Evolutionary conservation across 2,888 invertebrate species (phyloP), one percentile per base, ranked within the genome.

Genomic region (Cephalotes varians): DNA sequence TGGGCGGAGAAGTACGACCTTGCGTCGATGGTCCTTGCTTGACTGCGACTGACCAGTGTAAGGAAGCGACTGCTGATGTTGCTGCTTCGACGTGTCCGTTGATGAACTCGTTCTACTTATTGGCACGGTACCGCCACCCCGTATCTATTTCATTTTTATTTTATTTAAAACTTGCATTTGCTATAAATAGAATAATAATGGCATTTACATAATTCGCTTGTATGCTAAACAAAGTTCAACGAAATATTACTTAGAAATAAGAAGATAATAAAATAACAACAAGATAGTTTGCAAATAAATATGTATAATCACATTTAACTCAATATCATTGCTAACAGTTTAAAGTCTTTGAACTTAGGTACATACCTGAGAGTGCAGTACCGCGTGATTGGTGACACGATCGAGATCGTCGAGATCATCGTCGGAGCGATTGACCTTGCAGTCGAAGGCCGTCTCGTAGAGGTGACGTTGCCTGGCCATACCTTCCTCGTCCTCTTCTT

Each of bases 381-480:
- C 96, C 18, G 97, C 97, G 92, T 98, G 98, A 93, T 98, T 98
- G 88, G 97, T 97, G 85, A 98, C 96, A 84, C 97, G 96, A 91
- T 98, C 98, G 73, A 98, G 96, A 90, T 97, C 97, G 92, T 98
- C 98, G 93, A 98, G 96, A 90, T 98, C 97, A 94, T 97, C 97
- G 91, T 97, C 97, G 10, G 98, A 98, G 87, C 97, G 97, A 93
- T 97, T 97, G 92, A 98, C 96, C 95, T 97, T 97, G 94, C 98
- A 98, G 95, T 98, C 98, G 94, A 98, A 98, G 82, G 98, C 98
- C 81, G 98, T 98, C 95, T 98, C 98, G 94, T 98, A 98, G 80
- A 98, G 96, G 95, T 97, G 97, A 92, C 97, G 96, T 94, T 96
- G 96, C 81, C 96, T 95, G 3, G 94, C 94, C 93, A 94, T 94